Conservation (phyloP, 2,888 invertebrate species). For the Spisula subtruncata region DNA sequence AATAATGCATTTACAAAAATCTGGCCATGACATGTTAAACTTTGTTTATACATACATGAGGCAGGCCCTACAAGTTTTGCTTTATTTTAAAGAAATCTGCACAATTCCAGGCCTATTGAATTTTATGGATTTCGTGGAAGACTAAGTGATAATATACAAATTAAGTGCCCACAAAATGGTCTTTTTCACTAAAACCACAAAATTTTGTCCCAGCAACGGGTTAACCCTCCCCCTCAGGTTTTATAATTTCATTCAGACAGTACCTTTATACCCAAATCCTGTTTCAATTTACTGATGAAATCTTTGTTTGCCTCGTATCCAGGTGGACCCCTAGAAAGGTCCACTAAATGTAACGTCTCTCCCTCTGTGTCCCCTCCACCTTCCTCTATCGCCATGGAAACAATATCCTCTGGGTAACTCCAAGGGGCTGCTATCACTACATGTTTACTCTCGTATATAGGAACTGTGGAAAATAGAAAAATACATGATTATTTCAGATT, state of each 20-base stretch:
- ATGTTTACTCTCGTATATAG: conserved; percentile 94
- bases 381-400: conserved; percentile 78
- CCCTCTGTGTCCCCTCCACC: conserved; percentile 60
- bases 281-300: conserved; percentile 77
- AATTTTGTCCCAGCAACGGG: too few relatives aligned
- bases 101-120: too few relatives aligned
- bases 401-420: conserved; percentile 90
- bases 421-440: conserved; percentile 93
- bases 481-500: too few relatives aligned
- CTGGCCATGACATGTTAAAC: too few relatives aligned
- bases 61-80: too few relatives aligned
- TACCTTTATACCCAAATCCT: conserved; percentile 78
- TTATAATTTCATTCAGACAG: background rate
- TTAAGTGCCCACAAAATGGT: too few relatives aligned
- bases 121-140: too few relatives aligned
- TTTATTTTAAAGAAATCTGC: too few relatives aligned
- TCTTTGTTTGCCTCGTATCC: conserved; percentile 77
- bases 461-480: conserved; percentile 89
- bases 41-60: too few relatives aligned
- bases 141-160: too few relatives aligned
- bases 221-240: too few relatives aligned
- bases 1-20: background rate
- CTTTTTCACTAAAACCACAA: too few relatives aligned
- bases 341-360: conserved; percentile 82
- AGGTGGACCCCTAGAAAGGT: conserved; percentile 86